Evolutionary conservation across 2,113 vertebrate species (phyloP), one percentile per base, ranked within the genome.

Genomic region (Coptodon rendalli): DNA sequence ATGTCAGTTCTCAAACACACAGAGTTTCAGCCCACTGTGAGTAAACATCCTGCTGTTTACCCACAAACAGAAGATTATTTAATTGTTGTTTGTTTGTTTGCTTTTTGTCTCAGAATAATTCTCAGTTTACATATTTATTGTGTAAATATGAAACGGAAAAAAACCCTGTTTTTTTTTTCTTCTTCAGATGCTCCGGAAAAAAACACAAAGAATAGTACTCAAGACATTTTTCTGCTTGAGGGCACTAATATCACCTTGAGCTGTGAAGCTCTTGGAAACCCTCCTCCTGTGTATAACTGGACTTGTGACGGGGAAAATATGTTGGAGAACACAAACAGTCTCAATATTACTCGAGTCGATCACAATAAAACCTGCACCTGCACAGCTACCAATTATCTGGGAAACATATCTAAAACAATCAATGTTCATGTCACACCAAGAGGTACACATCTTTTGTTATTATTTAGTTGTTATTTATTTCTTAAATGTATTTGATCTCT

Each of bases 1-100:
- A 57, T 27, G 31, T 19, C 36, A 4, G 2, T 48, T 71, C 79
- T 56, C 9, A 24, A 0, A 38, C 3, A 31, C 7, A 61, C 10
- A 59, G 0, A 1, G 11, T 94, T 83, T 66, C 9, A 31, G 92
- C 93, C 36, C 6, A 73, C 12, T 89, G 95, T 96, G 12, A 94
- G 92, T 94, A 56, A 40, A 53, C 8, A 6, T 11, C 19, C 24
- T 48, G 16, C 31, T 59, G n/a, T 52, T 80, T 68, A 3, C 9
- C 27, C 3, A 80, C 17, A 24, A 6, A 27, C 34, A 36, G 34
- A 36, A 9, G 36, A 36, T 36, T 9, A 36, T 36, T 36, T 36
- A 8, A 36, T 4, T 36, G 4, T 36, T 36, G 36, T 36, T 36
- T 1, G 1, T 36, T 36, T 9, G 36, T 36, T 36, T 36, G 36